Conservation (phyloP, 2,888 invertebrate genomes). For the Epinotia bilunana region DNA sequence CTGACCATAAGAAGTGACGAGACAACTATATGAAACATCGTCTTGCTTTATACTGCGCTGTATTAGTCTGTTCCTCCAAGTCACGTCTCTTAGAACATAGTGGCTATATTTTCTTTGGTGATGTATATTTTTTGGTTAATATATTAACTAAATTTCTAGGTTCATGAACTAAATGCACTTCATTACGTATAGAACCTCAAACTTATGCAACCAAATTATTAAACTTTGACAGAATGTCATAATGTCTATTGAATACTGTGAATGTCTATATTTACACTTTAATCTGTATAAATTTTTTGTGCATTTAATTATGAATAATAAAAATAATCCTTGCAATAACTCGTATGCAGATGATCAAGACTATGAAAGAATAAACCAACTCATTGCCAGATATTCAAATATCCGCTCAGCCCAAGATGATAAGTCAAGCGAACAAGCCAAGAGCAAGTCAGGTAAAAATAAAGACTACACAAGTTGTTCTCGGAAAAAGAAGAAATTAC, state of each 20-base stretch:
- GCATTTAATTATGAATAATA: conserved; percentile 3
- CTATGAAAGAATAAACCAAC: neutral
- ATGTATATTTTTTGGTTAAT: too few species aligned
- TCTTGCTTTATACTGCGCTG: too few species aligned
- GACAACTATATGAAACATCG: too few species aligned
- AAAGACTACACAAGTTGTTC: neutral
- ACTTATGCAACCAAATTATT: neutral
- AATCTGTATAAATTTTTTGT: conserved; percentile 3
- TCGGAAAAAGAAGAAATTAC: neutral
- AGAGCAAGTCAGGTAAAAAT: neutral
- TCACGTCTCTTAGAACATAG: too few species aligned
- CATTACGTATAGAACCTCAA: neutral
- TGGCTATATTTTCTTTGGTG: too few species aligned
- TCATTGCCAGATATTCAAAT: conserved; percentile 8
- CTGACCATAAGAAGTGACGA: too few species aligned
- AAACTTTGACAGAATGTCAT: conserved; percentile 5
- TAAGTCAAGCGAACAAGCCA: neutral
- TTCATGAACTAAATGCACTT: too few species aligned
- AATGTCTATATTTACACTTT: conserved; percentile 1
- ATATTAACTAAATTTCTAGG: too few species aligned
- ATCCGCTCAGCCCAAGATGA: neutral
- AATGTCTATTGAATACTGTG: neutral
- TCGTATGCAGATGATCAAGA: neutral
- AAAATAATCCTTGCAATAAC: neutral
- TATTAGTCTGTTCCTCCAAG: too few species aligned